Evolutionary conservation across 1,140 invertebrate species (phyloP), one percentile per base, ranked within the genome.

Genomic region (Magallana angulata): DNA sequence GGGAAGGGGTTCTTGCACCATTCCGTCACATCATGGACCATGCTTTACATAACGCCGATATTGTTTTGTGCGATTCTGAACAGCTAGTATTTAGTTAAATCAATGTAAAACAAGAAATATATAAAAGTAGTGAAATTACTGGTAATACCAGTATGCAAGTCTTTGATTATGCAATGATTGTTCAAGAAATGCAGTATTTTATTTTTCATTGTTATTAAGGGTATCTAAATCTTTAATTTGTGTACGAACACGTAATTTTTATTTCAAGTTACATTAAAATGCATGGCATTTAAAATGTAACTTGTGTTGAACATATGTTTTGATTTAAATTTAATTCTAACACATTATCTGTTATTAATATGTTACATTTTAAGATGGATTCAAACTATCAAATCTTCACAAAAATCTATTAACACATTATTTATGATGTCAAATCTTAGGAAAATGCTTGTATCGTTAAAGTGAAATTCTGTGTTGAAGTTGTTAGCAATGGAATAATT

Each of bases 1-100:
- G 71, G 30, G 57, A 64, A 87, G 83, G 36, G 68, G 59, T 68
- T 58, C 58, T 87, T 62, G 71, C 56, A 56, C 64, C 86, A 87
- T 87, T 87, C 86, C 86, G 84, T 82, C 36, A 82, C 18, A 24
- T 76, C 68, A 76, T 30, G 68, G 68, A 76, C 68, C 68, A 76
- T 76, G 68, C 68, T 76, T 76, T 76, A 76, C 12, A 76, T 76
- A 24, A 30, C 36, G 24, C 68, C 68, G 1, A 24, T 24, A 30
- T 24, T 7, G n/a, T 68, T 9, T 7, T 5, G 68, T 30, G 7
- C 16, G n/a, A n/a, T 30, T 30, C 9, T 56, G n/a, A 16, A 11
- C 9, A 12, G 48, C 81, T 82, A 24, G 81, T 14, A 24, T 9
- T 57, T 56, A 82, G 48, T 48, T 82, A 58, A 30, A 16, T n/a